Evolutionary conservation across 2,888 invertebrate species (phyloP), one percentile per base, ranked within the genome.

Genomic region (Tenthredo livida): DNA sequence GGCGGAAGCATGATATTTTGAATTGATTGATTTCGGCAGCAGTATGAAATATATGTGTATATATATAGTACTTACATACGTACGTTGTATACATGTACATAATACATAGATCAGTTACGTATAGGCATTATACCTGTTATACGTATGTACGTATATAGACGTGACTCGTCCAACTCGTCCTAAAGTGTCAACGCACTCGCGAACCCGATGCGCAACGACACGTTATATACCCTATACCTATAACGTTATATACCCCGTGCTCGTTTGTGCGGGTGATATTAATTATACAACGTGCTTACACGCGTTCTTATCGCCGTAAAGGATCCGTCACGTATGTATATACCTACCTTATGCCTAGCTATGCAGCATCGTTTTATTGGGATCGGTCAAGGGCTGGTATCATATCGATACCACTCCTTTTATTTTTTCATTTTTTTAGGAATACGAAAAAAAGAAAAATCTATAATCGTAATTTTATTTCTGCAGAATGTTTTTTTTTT

Each of bases 101-200:
- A 47, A 3, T 43, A 43, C 43, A 43, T 12, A 43, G 47, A 47
- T 47, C 15, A 15, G 47, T 15, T 33, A 33, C 37, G 37, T 9
- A 2, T 40, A 37, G n/a, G 72, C 72, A 72, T 40, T n/a, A 72
- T 72, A 72, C 72, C 37, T 72, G 37, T 72, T 37, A 40, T 17
- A 40, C 10, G 17, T 25, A 40, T 4, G 17, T 25, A 25, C 25
- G 29, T n/a, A 21, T 40, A 61, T 40, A 58, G 61, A n/a, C 40
- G n/a, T 21, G 78, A 80, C 78, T 61, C 78, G 78, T 80, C 58
- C 78, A 80, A 80, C 78, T 80, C 78, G 78, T 80, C 78, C 78
- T 37, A 80, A 37, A 61, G 78, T 80, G 78, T 80, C 78, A 80
- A 80, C 78, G 78, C 78, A 80, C 78, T 61, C 78, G 58, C 78